Base-by-base conservation (phyloP, 2,888 invertebrate species). In the Galerucella pusilla region DNA sequence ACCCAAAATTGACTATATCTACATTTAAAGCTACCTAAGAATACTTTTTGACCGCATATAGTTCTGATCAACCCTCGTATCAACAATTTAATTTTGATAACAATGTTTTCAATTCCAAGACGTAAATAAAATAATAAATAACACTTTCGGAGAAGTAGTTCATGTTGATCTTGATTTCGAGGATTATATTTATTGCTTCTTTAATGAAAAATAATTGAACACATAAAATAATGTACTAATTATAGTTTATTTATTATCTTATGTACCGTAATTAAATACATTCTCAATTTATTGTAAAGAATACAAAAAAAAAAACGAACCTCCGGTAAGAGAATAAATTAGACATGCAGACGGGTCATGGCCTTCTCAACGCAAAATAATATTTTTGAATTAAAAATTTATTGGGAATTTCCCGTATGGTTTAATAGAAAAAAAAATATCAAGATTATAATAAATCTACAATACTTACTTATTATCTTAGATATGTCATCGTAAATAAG, bases 331-430 rank as follows among this genome's bases (percentile, higher is more conserved):
- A 67, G 72, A 72, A 72, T 71, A 66, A 46, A 71, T 72, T 72
- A 72, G 60, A 66, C 46, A 66, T 72, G 72, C 72, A 72, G 72
- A 72, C 72, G 49, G 72, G 72, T 72, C 66, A 72, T 46, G 72
- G 72, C 66, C 72, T 72, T 64, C 72, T 57, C 45, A 60, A 60
- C n/a, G 63, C 52, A 65, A 64, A 71, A 14, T 63, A n/a, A 35
- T 64, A 64, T 25, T 71, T 20, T 68, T 46, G n/a, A 46, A 65
- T 16, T 65, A 63, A 70, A 35, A 4, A 35, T 20, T 49, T 71
- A 71, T 71, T 71, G 64, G 71, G 71, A 42, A 65, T 71, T 71
- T 71, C 71, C 71, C 71, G 63, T 59, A 59, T 59, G 65, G 11
- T 9, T 45, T 65, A 20, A 14, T n/a, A 46, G 11, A 57, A 57